phyloP scores from a whole-genome alignment of 2,888 invertebrate species.

The Ormyrus labotus region DNA sequence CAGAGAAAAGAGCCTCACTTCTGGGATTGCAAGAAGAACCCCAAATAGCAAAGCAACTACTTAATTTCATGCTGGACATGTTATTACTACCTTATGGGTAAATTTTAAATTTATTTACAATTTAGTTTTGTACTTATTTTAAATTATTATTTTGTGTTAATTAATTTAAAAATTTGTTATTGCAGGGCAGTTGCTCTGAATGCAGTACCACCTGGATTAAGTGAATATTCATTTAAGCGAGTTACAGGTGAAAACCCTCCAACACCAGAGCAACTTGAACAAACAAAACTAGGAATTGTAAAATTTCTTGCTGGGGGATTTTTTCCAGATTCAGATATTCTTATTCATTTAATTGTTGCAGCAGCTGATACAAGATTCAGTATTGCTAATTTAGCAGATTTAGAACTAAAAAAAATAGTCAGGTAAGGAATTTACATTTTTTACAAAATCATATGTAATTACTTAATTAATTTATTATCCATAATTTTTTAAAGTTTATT shows the following conservation, averaged over 20 bases:
- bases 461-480: slow-evolving; percentile 26
- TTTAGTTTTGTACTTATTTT: background rate
- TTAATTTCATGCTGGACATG: slow-evolving; percentile 88
- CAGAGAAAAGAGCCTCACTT: slow-evolving; percentile 80
- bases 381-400: slow-evolving; percentile 91
- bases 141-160: background rate
- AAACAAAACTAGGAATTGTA: slow-evolving; percentile 87
- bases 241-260: slow-evolving; percentile 84
- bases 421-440: slow-evolving; percentile 75
- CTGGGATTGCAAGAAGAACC: slow-evolving; percentile 87
- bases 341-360: slow-evolving; percentile 88
- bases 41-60: slow-evolving; percentile 80
- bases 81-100: slow-evolving; percentile 91
- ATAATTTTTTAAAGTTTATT: slow-evolving; percentile 79
- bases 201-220: slow-evolving; percentile 82
- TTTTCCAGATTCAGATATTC: slow-evolving; percentile 84
- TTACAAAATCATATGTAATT: slow-evolving; percentile 23
- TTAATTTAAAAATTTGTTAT: slow-evolving; percentile 20
- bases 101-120: slow-evolving; percentile 59
- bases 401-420: slow-evolving; percentile 87
- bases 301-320: slow-evolving; percentile 89
- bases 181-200: slow-evolving; percentile 68
- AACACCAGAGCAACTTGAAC: slow-evolving; percentile 88
- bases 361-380: slow-evolving; percentile 93
- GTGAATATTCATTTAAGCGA: slow-evolving; percentile 85